Evolutionary conservation across 1,140 invertebrate genomes (phyloP).

Genomic region (Bombus huntii): DNA sequence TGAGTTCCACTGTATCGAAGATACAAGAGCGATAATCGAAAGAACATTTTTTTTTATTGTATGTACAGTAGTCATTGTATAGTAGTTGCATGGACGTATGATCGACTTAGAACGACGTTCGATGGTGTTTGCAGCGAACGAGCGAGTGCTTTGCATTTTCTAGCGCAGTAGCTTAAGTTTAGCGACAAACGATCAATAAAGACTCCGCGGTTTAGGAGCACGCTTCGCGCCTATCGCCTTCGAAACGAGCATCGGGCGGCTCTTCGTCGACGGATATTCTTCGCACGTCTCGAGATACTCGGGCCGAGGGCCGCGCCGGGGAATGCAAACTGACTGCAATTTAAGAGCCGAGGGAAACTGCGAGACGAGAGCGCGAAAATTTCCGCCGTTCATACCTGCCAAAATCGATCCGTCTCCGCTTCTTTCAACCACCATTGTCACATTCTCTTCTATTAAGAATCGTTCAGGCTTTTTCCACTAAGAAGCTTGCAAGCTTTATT

Average conservation of each 20-base stretch:
- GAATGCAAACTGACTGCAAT: conserved; percentile 38
- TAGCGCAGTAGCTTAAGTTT: conserved; percentile 2
- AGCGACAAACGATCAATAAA: conserved; percentile 38
- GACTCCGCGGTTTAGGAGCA: conserved; percentile 9
- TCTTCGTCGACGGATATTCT: conserved; percentile 18
- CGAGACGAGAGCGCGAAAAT: neutral
- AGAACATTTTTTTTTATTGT: too few species aligned
- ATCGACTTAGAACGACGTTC: too few species aligned
- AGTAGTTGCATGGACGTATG: too few species aligned
- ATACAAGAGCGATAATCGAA: too few species aligned
- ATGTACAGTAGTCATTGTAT: too few species aligned
- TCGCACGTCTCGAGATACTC: conserved; percentile 35
- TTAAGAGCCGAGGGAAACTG: conserved; percentile 21
- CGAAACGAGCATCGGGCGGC: conserved; percentile 17
- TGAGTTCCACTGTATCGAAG: too few species aligned
- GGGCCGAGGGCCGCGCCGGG: conserved; percentile 7
- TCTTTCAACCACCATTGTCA: neutral
- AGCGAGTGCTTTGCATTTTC: neutral
- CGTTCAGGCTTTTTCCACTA: neutral
- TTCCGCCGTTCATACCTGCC: neutral
- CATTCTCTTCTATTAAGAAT: neutral
- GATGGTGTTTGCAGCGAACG: too few species aligned
- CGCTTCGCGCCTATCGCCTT: conserved; percentile 27
- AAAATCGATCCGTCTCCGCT: neutral
- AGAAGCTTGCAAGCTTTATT: neutral